Base-by-base conservation (phyloP, 2,888 invertebrate genomes). In the Trissoscelio sp. region DNA sequence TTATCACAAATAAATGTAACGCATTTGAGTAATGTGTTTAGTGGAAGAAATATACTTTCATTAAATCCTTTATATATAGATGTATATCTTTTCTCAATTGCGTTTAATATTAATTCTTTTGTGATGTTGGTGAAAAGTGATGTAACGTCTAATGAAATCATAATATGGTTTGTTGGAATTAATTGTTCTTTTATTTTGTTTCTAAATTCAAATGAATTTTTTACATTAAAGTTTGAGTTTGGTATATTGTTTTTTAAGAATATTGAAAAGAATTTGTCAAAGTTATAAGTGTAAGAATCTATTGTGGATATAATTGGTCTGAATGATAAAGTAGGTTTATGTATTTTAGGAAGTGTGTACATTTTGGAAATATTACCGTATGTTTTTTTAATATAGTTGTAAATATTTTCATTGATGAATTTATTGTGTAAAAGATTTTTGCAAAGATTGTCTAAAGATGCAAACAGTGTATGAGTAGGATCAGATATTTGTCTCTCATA, bases 1-100 rank as follows among this genome's bases (percentile, higher is more conserved):
- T 18, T 48, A 7, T 64, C 48, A 46, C 28, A 46, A 34, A 64
- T 34, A 18, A 48, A 34, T 28, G 20, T 11, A 16, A 55, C 28
- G 4, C 3, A n/a, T n/a, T 51, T 51, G 14, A 51, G 11, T 5
- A 51, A 11, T 51, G 9, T 16, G 20, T 24, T 51, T 6, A 44
- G 12, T 6, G 44, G 44, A 16, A 24, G 24, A 24, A 24, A 24
- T 24, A 24, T 24, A 4, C 24, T 24, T 4, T 24, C 24, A 24
- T 24, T 24, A 24, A 24, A 24, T 24, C 6, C 6, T 24, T 24
- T 24, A 6, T 24, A 24, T 4, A 24, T 24, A 4, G 24, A 24
- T 24, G 24, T 24, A 37, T 37, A 37, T 3, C 9, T 7, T 37
- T n/a, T 37, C 12, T 37, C 37, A 9, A 37, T 37, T 37, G 37